Conservation (phyloP, 2,888 invertebrate species). For the Adelphocoris suturalis region DNA sequence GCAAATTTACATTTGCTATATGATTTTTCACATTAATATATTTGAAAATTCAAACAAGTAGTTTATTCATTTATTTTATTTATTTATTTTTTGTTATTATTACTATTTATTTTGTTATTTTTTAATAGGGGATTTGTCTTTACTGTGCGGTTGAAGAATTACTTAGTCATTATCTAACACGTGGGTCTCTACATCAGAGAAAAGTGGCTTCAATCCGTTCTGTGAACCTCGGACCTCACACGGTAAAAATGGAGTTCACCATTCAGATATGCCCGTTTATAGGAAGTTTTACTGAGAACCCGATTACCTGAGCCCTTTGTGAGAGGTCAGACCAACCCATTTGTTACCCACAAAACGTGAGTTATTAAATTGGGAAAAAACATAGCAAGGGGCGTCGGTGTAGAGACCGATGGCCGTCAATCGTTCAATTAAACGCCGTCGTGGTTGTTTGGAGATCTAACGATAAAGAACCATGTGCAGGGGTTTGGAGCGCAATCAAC, state of each 20-base stretch:
- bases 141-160: no score
- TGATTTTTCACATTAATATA: no score
- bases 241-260: background rate
- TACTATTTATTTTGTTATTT: no score
- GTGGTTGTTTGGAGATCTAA: background rate
- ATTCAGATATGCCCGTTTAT: background rate
- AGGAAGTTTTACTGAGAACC: background rate
- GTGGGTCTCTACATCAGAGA: no score
- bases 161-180: no score
- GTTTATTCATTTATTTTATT: no score
- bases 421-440: constrained; percentile 6
- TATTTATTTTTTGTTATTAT: no score
- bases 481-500: background rate
- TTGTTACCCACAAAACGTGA: constrained; percentile 22
- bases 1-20: no score
- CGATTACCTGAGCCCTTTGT: background rate
- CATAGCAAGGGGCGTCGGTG: background rate
- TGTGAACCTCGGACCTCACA: background rate
- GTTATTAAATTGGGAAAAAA: constrained; percentile 7
- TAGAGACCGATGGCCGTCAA: background rate
- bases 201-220: background rate
- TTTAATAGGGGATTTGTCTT: no score
- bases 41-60: no score
- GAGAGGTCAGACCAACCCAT: background rate
- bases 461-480: background rate